These are phyloP conservation scores for Drosophila melanosoma DNA, from an alignment of 2,888 invertebrate species.

Conservation along the genomic window DNA sequence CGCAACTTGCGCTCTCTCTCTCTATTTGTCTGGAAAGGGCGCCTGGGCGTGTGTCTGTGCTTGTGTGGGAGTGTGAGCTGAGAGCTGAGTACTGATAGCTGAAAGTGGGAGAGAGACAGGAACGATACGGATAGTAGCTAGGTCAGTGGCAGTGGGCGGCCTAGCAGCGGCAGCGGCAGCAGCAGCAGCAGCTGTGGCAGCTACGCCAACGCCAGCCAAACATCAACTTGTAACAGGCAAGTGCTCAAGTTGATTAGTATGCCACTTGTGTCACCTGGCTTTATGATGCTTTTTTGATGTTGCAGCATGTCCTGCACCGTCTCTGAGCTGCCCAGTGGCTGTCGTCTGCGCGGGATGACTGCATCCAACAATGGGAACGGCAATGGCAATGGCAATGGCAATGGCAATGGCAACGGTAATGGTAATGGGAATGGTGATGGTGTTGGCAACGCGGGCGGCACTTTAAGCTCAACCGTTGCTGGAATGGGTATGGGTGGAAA, in stretches of 20 bases:
- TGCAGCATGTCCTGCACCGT: constrained; percentile 87
- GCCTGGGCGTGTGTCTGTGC: constrained; percentile 36
- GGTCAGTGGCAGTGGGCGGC: constrained; percentile 75
- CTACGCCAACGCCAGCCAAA: constrained; percentile 43
- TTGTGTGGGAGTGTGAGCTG: constrained; percentile 52
- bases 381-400: constrained; percentile 71
- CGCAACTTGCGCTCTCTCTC: constrained; percentile 60
- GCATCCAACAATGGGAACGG: constrained; percentile 79
- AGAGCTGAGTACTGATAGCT: constrained; percentile 7
- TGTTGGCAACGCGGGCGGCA: constrained; percentile 78
- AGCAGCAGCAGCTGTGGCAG: constrained; percentile 39
- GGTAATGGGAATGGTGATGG: constrained; percentile 62
- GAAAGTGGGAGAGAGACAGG: constrained; percentile 43
- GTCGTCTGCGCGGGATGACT: constrained; percentile 85
- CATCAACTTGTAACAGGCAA: constrained; percentile 70
- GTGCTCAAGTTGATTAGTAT: constrained; percentile 28
- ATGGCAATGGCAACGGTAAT: constrained; percentile 43
- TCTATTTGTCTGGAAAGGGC: constrained; percentile 34
- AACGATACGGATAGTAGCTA: constrained; percentile 43
- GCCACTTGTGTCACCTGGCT: neutral
- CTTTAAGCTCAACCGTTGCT: constrained; percentile 62
- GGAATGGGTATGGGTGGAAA: constrained; percentile 4
- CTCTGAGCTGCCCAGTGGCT: constrained; percentile 86
- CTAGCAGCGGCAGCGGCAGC: constrained; percentile 44
- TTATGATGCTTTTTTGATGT: neutral